Evolutionary conservation across 2,113 vertebrate species (phyloP), one percentile per base, ranked within the genome.

Genomic region (Polyodon spathula): DNA sequence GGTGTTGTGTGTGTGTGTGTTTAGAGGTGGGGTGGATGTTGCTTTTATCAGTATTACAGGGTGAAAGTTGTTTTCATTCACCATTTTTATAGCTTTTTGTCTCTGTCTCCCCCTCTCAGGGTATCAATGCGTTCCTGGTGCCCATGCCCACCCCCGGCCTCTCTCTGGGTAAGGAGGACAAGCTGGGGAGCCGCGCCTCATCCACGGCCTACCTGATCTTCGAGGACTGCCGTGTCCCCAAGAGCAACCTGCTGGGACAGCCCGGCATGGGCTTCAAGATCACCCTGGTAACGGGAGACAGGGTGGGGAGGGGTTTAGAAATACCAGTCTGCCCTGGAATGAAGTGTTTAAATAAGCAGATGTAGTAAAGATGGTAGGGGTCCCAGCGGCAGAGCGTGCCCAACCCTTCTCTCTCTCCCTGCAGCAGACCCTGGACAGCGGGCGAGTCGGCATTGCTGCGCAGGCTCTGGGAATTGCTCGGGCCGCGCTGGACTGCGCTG

Each of bases 131-230:
- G 0, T 99, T 99, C 81, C 76, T 99, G 57, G 77, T 99, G 62
- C 95, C 95, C 38, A 92, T 99, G 92, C 95, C 95, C 1, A 90
- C 91, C 1, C 79, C 91, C 0, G 96, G 96, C 2, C 83, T 99
- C 4, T 93, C 92, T 0, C 77, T 97, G 72, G 96, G 96, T 4
- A 99, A 99, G 84, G 96, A 99, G 57, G 96, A 98, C 71, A 99
- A 99, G 68, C 68, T 99, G 73, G 96, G 96, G 66, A 99, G 98
- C 75, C 79, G 87, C 43, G 96, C 91, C 15, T 96, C 95, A 0
- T 99, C 96, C 66, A 99, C 96, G 0, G 93, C 93, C 37, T 98
- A 91, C 79, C 81, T 99, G 64, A 99, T 99, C 74, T 84, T 99
- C 70, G 96, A 99, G 73, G 94, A 99, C 76, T 98, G 95, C 67